Evolutionary conservation across 2,888 invertebrate genomes (phyloP), one percentile per base, ranked within the genome.

Genomic region (Plebejus argus): DNA sequence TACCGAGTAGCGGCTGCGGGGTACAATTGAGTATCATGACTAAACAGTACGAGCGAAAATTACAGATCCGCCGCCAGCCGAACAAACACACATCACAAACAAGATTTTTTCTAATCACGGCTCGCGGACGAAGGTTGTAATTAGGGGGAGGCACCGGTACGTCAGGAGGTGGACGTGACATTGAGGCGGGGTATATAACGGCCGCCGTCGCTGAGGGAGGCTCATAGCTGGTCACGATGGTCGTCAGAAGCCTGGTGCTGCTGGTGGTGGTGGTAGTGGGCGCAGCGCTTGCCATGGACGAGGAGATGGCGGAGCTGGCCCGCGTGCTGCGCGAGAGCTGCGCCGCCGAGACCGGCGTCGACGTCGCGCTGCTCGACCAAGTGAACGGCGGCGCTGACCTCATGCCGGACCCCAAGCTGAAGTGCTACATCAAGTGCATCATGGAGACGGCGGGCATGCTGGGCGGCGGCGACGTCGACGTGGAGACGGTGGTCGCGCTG

Each of bases 371-470:
- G 18, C 82, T 93, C 53, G 88, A 89, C 58, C 81, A 84, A 39
- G 86, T 92, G 1, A 90, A 93, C 83, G 87, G 78, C 6, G 93
- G 93, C n/a, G 86, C 87, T 0, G 86, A 86, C 18, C 83, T 93
- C 20, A 82, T 85, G 84, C 83, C 87, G 0, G 92, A 92, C 82
- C 81, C 82, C 0, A 86, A 85, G 79, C 85, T 93, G 76, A 91
- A 92, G 82, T 93, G 93, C 84, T 93, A 93, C 86, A 86, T 91
- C 80, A 91, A 92, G 82, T 93, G 93, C 82, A 85, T 88, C 28
- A 91, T 93, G 93, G 93, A 93, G 85, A 92, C 90, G 39, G 90
- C 91, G 0, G 93, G 93, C 71, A 92, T 93, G 91, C 80, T 92
- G 85, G 78, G 86, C 0, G 92, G 88, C 5, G 93, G 92, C 49